Evolutionary conservation across 2,797 vertebrate genomes (phyloP), one percentile per base, ranked within the genome.

Genomic region (Nothura maculosa): DNA sequence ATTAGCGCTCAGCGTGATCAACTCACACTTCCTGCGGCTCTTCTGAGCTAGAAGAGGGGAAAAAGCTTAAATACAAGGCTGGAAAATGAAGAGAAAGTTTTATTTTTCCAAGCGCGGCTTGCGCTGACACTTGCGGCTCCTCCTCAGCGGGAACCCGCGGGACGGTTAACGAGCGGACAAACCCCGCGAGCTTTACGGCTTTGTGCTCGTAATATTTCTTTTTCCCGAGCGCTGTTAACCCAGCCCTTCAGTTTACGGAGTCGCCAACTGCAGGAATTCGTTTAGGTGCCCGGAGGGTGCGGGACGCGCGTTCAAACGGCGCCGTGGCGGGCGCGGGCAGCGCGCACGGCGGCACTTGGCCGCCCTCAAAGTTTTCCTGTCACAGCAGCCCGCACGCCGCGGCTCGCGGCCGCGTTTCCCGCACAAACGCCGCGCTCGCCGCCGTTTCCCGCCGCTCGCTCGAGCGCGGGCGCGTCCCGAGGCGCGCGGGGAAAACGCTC

Each of bases 321-420:
- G 47, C 47, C 47, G 12, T 22, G 47, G 42, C 16, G 42, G 43
- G 61, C 43, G 22, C n/a, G 57, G 62, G n/a, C 38, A 80, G 72
- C 69, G 10, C 43, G 28, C 52, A 12, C 16, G 21, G 30, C 30
- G 30, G 20, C 9, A 1, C 17, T 60, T 55, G 28, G 48, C 80
- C 94, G 87, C 64, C 73, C 72, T 85, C 45, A 61, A 86, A 95
- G 47, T 89, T 96, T 80, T 88, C 60, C 83, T 86, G 48, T 74
- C 68, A 61, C 25, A 72, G 36, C 61, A 66, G 43, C 34, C 42
- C 34, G 32, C 61, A 67, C 50, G 24, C 12, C 24, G 48, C 6
- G 48, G 3, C 48, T 25, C 24, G 48, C 22, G 48, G 48, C 48
- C 48, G 47, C 47, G 22, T 48, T 48, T 24, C 47, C 47, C 47